Evolutionary conservation across 2,113 vertebrate genomes (phyloP), one percentile per base, ranked within the genome.

Genomic region (Anseranas semipalmata): DNA sequence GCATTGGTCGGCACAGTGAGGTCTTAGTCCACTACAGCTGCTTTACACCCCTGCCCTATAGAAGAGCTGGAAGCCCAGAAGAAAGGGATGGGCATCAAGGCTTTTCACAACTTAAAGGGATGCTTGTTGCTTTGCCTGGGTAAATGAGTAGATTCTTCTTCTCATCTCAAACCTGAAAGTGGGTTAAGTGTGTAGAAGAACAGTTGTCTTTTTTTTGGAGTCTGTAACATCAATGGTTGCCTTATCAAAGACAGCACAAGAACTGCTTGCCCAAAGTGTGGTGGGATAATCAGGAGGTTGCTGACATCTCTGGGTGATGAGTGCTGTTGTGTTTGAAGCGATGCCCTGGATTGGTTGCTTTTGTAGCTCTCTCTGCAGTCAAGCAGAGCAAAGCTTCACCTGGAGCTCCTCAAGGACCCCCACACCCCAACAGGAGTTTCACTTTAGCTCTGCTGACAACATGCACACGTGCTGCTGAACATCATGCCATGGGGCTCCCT

Each of bases 11-110:
- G 30, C 28, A 15, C 0, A 5, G 28, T 32, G 63, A 63, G 62
- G 15, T 70, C 75, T 58, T 63, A 45, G 58, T 39, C 72, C 37
- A 6, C 76, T 11, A 7, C 48, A 33, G 53, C 58, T 24, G 32
- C 22, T 76, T 12, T 35, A 7, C 56, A n/a, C 3, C 24, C 37
- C 52, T 70, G 58, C 22, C 56, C 2, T 2, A 0, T 0, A 3
- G 33, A 22, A 52, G 50, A 58, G 50, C 2, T 84, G 77, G 2
- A 15, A 43, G 43, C 65, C 46, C 28, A 39, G 46, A 20, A 28
- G 21, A 19, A 28, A 32, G 43, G 33, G 50, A 10, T 35, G 74
- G 33, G 63, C 33, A 59, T 35, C 30, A 7, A 39, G 24, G 35
- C 52, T 78, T 65, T 5, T 33, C 30, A 8, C 3, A 11, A 30